phyloP scores from a whole-genome alignment of 2,888 invertebrate species.

The Erebia ligea region DNA sequence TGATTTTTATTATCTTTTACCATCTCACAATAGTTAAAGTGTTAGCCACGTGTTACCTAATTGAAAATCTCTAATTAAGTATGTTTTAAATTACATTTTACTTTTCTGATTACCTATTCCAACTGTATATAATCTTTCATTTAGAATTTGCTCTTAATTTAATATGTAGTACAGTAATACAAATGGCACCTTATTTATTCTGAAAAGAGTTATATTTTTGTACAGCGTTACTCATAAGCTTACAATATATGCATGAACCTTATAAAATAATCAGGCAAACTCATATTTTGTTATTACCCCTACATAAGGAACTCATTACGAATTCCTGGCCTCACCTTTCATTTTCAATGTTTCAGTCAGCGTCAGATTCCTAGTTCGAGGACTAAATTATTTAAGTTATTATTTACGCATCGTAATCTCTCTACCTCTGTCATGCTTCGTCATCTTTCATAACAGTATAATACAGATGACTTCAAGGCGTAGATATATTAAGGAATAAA shows the following conservation, averaged over 20 bases:
- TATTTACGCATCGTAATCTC: slow-evolving; percentile 37
- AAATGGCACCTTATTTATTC: background rate
- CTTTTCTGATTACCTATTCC: too few species aligned
- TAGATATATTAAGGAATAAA: too few species aligned
- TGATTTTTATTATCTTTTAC: too few species aligned
- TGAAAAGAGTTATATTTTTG: background rate
- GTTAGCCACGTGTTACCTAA: too few species aligned
- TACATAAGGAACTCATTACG: slow-evolving; percentile 32
- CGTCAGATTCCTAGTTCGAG: too few species aligned
- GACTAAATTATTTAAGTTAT: slow-evolving; percentile 33
- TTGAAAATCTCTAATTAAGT: too few species aligned
- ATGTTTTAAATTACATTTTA: too few species aligned
- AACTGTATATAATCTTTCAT: too few species aligned
- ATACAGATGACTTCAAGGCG: background rate
- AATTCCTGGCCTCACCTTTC: slow-evolving; percentile 26
- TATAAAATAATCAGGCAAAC: slow-evolving; percentile 2
- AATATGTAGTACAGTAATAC: background rate
- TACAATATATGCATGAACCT: background rate
- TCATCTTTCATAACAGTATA: slow-evolving; percentile 46
- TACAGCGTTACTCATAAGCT: slow-evolving; percentile 1
- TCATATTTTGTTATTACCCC: slow-evolving; percentile 12
- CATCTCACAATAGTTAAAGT: too few species aligned
- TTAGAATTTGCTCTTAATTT: background rate
- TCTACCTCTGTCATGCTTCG: slow-evolving; percentile 45
- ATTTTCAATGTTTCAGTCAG: slow-evolving; percentile 29